A percentile compares a stretch with the other conserved stretches of the same genome.
Evolutionary conservation across 2,113 vertebrate species (phyloP).

Genomic region (Bufo gargarizans): DNA sequence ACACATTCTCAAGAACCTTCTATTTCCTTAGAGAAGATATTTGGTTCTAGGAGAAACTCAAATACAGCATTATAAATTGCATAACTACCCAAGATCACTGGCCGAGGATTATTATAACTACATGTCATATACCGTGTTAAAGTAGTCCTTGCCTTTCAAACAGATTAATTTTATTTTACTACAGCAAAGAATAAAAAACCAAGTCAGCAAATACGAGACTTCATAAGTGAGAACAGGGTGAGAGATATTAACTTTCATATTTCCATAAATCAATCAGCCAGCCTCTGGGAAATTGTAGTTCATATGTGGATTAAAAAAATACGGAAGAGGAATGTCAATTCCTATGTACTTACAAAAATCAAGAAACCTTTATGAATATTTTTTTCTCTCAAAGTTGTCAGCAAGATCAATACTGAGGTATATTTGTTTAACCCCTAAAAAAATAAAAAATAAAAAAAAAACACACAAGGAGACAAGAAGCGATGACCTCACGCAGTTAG

Average conservation of each 20-base stretch:
- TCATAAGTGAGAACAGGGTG: not conserved
- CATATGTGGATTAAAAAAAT: not conserved
- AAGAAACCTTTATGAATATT: not conserved
- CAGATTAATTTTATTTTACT: not conserved
- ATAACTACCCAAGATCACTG: not conserved
- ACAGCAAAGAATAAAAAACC: not conserved
- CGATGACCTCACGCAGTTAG: not conserved
- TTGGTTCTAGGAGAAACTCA: too few species aligned
- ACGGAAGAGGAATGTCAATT: not conserved
- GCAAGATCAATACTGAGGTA: not conserved
- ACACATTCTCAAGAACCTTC: too few species aligned
- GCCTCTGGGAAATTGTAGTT: conserved; percentile 2
- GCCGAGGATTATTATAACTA: not conserved
- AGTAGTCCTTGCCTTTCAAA: not conserved
- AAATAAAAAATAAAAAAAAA: too few species aligned
- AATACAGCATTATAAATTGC: too few species aligned
- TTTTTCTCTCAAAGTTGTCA: not conserved
- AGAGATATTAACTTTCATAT: conserved; percentile 1
- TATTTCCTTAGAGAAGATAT: too few species aligned
- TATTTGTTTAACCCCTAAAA: conserved; percentile 9
- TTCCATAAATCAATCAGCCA: conserved; percentile 6
- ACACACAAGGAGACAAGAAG: not conserved
- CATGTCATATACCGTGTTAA: not conserved
- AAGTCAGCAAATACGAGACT: not conserved
- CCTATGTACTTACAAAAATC: not conserved